These are phyloP conservation scores for Oxygymnocypris stewartii DNA, from an alignment of 2,113 vertebrate species.

Conservation along the genomic window DNA sequence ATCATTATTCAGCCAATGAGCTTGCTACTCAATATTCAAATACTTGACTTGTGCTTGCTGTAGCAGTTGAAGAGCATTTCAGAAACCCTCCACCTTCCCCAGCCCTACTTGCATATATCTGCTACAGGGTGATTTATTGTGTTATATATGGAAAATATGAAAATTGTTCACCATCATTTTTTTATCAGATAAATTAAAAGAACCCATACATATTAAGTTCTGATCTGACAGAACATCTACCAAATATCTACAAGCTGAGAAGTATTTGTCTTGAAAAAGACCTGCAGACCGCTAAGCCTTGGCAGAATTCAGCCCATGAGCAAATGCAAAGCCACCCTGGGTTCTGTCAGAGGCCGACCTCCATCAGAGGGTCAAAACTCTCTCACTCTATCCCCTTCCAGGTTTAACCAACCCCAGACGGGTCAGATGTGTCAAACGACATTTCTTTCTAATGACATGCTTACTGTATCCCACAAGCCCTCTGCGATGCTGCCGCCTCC, in stretches of 20 bases:
- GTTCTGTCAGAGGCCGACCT: constrained; percentile 22
- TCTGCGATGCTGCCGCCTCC: not conserved
- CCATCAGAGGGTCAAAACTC: constrained; percentile 21
- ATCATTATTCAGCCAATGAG: too few species aligned
- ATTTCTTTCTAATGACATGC: constrained; percentile 35
- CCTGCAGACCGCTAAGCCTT: constrained; percentile 1
- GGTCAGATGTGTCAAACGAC: not conserved
- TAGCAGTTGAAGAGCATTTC: too few species aligned
- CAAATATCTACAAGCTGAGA: not conserved
- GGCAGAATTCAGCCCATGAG: constrained; percentile 28
- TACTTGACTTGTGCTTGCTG: too few species aligned
- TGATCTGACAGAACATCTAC: constrained; percentile 21
- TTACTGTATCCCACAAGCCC: not conserved
- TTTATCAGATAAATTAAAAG: not conserved
- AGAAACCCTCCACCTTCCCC: too few species aligned
- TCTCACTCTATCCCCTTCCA: constrained; percentile 6
- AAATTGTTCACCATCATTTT: too few species aligned
- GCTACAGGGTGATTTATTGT: too few species aligned
- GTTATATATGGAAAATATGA: too few species aligned
- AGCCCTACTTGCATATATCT: too few species aligned
- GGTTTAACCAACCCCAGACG: not conserved
- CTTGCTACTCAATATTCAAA: too few species aligned
- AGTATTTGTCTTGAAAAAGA: constrained; percentile 23
- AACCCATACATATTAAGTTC: constrained; percentile 12
- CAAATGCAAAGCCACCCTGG: constrained; percentile 28